Base-by-base conservation (phyloP, 2,888 invertebrate genomes). In the Psylliodes chrysocephalus region DNA sequence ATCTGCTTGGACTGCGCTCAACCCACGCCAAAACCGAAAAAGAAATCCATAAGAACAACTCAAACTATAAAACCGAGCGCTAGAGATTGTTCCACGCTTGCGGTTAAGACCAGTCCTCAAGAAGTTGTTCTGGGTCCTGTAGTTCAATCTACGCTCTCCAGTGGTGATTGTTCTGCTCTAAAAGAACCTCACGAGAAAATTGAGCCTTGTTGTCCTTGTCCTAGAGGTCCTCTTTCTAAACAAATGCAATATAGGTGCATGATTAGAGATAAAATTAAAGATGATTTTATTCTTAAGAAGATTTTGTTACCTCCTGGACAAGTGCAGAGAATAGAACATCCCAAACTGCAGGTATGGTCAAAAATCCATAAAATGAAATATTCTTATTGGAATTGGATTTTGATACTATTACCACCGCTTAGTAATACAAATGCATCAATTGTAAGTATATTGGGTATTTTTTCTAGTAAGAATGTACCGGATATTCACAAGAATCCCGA, bases 381-480 rank as follows among this genome's bases (percentile, higher is more conserved):
- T n/a, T n/a, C n/a, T n/a, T n/a, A n/a, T n/a, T n/a, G n/a, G n/a
- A n/a, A n/a, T n/a, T n/a, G n/a, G n/a, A n/a, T n/a, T n/a, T n/a
- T n/a, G n/a, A n/a, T n/a, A n/a, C n/a, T n/a, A n/a, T n/a, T n/a
- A n/a, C n/a, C n/a, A n/a, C n/a, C n/a, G n/a, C n/a, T n/a, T n/a
- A n/a, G n/a, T n/a, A n/a, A n/a, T n/a, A n/a, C n/a, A n/a, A n/a
- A n/a, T n/a, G n/a, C n/a, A n/a, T n/a, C n/a, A n/a, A n/a, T n/a
- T n/a, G n/a, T n/a, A n/a, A n/a, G n/a, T n/a, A n/a, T n/a, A n/a
- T n/a, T n/a, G n/a, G n/a, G n/a, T n/a, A n/a, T n/a, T n/a, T n/a
- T n/a, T 68, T 71, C 69, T 68, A 73, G 73, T 66, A 73, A 73
- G 71, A 57, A 69, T 66, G 64, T 67, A 64, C 60, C 71, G 46